phyloP scores from a whole-genome alignment of 2,113 vertebrate genomes.

The Amphilophus citrinellus region DNA sequence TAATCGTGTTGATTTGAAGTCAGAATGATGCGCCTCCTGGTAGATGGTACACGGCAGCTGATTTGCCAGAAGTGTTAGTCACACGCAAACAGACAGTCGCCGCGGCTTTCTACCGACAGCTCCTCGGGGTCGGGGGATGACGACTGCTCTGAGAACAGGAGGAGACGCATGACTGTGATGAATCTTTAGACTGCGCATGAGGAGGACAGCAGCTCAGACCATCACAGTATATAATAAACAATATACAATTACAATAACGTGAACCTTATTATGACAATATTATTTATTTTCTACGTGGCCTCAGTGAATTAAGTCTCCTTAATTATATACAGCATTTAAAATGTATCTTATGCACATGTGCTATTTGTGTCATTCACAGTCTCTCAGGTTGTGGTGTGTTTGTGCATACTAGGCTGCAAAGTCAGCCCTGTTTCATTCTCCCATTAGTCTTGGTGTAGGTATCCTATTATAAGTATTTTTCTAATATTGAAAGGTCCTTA shows the following conservation, averaged over 20 bases:
- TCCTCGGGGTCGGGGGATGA: slow-evolving; percentile 2
- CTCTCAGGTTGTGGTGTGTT: too few relatives aligned
- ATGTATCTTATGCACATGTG: fast-evolving
- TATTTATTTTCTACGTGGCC: too few relatives aligned
- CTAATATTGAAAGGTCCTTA: neutral
- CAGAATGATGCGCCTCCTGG: neutral
- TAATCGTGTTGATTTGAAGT: neutral
- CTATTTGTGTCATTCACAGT: neutral
- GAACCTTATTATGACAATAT: too few relatives aligned
- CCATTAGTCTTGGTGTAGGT: neutral
- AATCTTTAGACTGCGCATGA: neutral
- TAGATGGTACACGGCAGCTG: neutral
- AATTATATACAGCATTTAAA: neutral
- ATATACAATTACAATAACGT: neutral
- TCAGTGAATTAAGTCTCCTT: neutral
- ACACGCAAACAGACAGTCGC: slow-evolving; percentile 3
- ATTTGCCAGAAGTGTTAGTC: slow-evolving; percentile 31
- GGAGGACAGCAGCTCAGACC: neutral
- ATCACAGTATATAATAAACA: neutral
- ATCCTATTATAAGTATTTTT: neutral
- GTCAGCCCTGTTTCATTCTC: neutral
- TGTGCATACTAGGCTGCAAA: neutral
- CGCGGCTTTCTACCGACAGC: slow-evolving; percentile 13
- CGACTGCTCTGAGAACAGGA: slow-evolving; percentile 22
- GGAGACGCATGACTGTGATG: slow-evolving; percentile 14